Evolutionary conservation across 37 sponge, comb jelly and placozoan genomes (phyloP).

Genomic region (Crambe crambe): DNA sequence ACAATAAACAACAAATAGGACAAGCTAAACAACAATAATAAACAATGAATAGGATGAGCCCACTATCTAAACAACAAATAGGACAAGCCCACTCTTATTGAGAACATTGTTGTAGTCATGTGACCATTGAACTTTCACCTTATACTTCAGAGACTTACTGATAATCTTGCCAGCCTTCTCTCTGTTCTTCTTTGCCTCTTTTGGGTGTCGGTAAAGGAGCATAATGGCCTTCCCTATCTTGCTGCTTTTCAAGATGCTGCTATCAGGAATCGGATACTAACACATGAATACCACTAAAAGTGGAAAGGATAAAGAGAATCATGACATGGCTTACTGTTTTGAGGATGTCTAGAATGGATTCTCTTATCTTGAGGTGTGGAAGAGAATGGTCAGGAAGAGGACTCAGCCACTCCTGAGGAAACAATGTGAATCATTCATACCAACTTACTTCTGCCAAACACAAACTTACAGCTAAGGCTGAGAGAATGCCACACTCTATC

Average conservation of each 20-base stretch:
- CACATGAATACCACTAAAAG: neutral
- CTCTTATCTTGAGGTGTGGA: slow-evolving; percentile 91
- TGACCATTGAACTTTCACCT: too few relatives aligned
- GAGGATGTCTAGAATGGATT: slow-evolving; percentile 69
- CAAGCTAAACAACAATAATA: neutral
- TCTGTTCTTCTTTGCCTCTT: slow-evolving; percentile 87
- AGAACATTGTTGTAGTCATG: too few relatives aligned
- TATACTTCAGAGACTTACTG: too few relatives aligned
- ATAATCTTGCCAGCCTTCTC: slow-evolving; percentile 92
- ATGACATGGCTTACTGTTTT: slow-evolving; percentile 39
- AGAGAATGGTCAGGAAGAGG: slow-evolving; percentile 98
- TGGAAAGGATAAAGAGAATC: neutral
- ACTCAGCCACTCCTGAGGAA: slow-evolving; percentile 90
- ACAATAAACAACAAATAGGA: neutral
- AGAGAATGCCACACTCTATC: slow-evolving; percentile 78
- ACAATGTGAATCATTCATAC: neutral
- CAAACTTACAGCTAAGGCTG: slow-evolving; percentile 66
- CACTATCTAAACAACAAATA: too few relatives aligned
- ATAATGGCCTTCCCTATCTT: slow-evolving; percentile 96
- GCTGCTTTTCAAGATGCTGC: slow-evolving; percentile 84
- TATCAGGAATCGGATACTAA: slow-evolving; percentile 71
- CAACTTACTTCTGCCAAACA: neutral
- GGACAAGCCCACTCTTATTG: too few relatives aligned
- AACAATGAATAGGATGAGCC: neutral
- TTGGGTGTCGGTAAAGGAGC: slow-evolving; percentile 94